Evolutionary conservation across 1,140 invertebrate species (phyloP), one percentile per base, ranked within the genome.

Genomic region (Rhizoglyphus robini): DNA sequence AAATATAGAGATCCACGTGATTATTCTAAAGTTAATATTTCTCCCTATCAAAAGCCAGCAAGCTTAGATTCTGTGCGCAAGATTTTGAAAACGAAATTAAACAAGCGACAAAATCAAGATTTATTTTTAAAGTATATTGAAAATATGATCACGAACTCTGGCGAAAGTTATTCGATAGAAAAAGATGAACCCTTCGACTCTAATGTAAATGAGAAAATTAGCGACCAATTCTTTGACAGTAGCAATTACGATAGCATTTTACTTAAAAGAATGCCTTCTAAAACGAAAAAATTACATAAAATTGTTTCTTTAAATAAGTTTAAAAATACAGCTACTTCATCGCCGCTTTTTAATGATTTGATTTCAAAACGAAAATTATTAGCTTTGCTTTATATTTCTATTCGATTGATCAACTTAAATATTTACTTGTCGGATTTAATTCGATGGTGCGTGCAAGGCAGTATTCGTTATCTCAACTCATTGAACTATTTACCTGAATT

Each of bases 361-460:
- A 38, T 64, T 5, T 27, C 4, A 2, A 48, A 48, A 29, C 46
- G 15, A 1, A 64, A 64, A 57, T 27, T 48, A 8, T 48, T 64
- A 5, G 47, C 46, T 18, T 48, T 64, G 34, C 29, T 64, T n/a
- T 48, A 51, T 57, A 54, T 64, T 1, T 13, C 25, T 18, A 34
- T 64, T 49, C 63, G 63, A 4, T 57, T 64, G 31, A 15, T 64
- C 5, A 64, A 64, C n/a, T 27, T 31, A 8, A 51, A 64, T 38
- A 57, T 64, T 29, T 64, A 49, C 51, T 5, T 47, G 2, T 54
- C 46, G 27, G 63, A 64, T 64, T 30, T 64, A 5, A 64, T 64
- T 51, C 63, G 63, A 18, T 64, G 63, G 63, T 48, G 38, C n/a
- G n/a, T 1, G 1, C 1, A 57, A 20, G 29, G 47, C 13, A 18